Conservation (phyloP, 37 sponge, comb jelly and placozoan species). For the Amphimedon queenslandica region DNA sequence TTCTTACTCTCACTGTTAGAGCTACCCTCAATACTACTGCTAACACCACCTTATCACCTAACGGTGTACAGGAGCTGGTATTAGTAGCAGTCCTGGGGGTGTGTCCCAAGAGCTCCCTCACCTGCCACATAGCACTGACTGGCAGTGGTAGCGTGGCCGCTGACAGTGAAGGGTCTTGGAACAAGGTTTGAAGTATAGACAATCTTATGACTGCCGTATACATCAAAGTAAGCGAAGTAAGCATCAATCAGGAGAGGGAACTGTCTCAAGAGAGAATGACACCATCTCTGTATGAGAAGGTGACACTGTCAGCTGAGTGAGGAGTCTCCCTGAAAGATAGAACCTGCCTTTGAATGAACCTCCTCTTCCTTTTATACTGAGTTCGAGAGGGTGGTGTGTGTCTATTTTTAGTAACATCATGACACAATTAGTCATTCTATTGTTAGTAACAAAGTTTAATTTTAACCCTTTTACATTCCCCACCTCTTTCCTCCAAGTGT, state of each 20-base stretch:
- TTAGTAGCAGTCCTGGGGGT: slow-evolving; percentile 16
- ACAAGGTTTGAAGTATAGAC: slow-evolving; percentile 2
- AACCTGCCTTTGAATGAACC: too few relatives aligned
- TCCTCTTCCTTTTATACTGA: too few relatives aligned
- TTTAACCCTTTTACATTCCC: too few relatives aligned
- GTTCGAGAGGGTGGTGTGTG: too few relatives aligned
- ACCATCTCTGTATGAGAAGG: slow-evolving; percentile 34
- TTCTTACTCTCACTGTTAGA: too few relatives aligned
- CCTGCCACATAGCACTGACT: slow-evolving; percentile 74
- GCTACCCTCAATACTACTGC: too few relatives aligned
- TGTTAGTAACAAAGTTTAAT: too few relatives aligned
- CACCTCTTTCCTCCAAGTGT: neutral
- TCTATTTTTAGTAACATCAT: too few relatives aligned
- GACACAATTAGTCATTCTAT: too few relatives aligned
- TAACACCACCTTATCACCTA: too few relatives aligned
- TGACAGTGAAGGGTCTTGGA: slow-evolving; percentile 37
- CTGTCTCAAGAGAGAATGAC: slow-evolving; percentile 39
- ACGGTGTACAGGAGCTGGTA: too few relatives aligned
- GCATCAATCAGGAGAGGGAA: slow-evolving; percentile 26
- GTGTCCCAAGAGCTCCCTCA: slow-evolving; percentile 46
- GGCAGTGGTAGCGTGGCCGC: slow-evolving; percentile 73
- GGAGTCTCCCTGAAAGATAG: neutral
- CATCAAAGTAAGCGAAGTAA: slow-evolving; percentile 76
- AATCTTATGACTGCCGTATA: slow-evolving; percentile 6
- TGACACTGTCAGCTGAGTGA: neutral